Evolutionary conservation across 2,113 vertebrate species (phyloP), one percentile per base, ranked within the genome.

Genomic region (Lipotes vexillifer): DNA sequence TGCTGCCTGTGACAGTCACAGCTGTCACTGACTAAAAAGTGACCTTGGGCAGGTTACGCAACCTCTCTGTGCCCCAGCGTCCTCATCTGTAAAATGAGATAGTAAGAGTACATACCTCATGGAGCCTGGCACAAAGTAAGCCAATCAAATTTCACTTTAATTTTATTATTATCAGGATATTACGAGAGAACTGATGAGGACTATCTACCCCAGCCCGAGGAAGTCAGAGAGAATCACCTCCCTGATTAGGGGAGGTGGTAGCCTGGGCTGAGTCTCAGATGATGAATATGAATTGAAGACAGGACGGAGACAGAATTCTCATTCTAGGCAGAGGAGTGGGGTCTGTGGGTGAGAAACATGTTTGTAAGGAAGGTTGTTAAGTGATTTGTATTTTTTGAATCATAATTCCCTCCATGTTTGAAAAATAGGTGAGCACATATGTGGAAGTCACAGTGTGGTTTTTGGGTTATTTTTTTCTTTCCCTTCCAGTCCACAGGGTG

Each of bases 81-180:
- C 33, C 27, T 93, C 57, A 59, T 93, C 87, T 94, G 57, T 94
- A 52, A 96, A 91, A 41, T 75, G 74, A 57, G 68, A 38, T 84
- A 68, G 84, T 71, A 81, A 68, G 33, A 90, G 17, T 83, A 25
- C 14, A 31, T 41, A 91, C 33, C 23, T 83, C 55, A 21, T 69
- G 68, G 49, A 75, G 61, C 68, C 27, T 83, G 83, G 49, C 49
- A 75, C 75, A 87, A 95, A 97, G 63, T 31, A 92, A 75, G 88
- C 33, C 63, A 93, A 55, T 94, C 66, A 86, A 78, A 90, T 4
- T 82, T 96, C 44, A 59, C 17, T 89, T 68, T 92, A 61, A 57
- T 90, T 96, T 93, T 96, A 78, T 90, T 82, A 57, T 63, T 33
- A 78, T 89, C 38, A 38, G 87, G 66, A 88, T 93, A 63, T 88